Conservation (phyloP, 2,113 vertebrate species). For the Genyomyrus donnyi region DNA sequence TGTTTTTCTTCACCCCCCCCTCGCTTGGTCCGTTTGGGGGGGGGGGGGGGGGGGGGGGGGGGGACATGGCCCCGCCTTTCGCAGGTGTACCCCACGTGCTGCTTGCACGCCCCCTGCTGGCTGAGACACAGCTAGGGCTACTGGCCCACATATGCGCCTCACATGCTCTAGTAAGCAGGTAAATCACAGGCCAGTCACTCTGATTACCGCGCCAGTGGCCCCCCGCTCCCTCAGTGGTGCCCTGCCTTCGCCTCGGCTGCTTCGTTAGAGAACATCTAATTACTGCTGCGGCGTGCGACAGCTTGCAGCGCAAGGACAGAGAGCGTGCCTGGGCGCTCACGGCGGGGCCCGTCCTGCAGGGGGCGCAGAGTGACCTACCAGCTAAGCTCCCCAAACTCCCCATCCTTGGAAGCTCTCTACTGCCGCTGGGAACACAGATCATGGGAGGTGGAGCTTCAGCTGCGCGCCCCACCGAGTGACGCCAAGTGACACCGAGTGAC, state of each 20-base stretch:
- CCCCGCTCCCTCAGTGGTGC: conserved; percentile 54
- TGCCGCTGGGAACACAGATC: neutral
- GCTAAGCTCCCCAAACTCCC: neutral
- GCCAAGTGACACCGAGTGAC: too few species aligned
- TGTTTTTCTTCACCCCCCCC: too few species aligned
- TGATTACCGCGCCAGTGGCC: conserved; percentile 47
- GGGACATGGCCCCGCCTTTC: conserved; percentile 38
- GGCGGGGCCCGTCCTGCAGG: neutral
- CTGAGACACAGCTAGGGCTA: conserved; percentile 64
- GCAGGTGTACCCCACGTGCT: conserved; percentile 32
- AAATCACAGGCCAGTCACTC: conserved; percentile 43
- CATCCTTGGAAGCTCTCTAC: neutral
- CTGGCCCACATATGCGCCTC: conserved; percentile 57
- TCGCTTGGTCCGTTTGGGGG: too few species aligned
- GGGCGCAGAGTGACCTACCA: neutral
- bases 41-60: too few species aligned
- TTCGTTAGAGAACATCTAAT: conserved; percentile 60
- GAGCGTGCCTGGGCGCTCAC: neutral
- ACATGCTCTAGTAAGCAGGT: conserved; percentile 53
- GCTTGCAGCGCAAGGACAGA: conserved; percentile 48
- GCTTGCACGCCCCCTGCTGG: conserved; percentile 47
- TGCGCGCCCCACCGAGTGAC: neutral
- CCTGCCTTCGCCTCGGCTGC: conserved; percentile 50
- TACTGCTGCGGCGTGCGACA: conserved; percentile 56
- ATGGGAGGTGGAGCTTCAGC: neutral